phyloP scores from a whole-genome alignment of 2,888 invertebrate genomes.

The Neoscelio sp. region DNA sequence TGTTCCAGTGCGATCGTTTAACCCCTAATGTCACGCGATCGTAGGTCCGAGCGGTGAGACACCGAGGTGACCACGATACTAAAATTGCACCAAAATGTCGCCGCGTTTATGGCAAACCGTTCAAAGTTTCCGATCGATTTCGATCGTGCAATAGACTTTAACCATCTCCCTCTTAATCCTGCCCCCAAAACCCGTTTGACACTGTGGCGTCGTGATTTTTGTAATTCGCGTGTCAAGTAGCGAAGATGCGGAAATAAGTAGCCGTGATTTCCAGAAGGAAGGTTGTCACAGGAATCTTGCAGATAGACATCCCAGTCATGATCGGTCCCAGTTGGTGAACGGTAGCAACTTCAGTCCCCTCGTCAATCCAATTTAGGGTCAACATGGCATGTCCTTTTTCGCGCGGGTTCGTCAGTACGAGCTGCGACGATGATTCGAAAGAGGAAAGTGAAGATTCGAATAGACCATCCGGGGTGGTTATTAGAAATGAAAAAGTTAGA shows the following conservation, averaged over 20 bases:
- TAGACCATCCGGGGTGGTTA: conserved; percentile 19
- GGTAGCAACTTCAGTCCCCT: too few relatives aligned
- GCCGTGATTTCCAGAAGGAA: neutral
- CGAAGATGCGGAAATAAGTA: too few relatives aligned
- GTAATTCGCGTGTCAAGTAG: conserved; percentile 39
- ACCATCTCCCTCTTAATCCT: neutral
- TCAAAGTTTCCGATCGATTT: neutral
- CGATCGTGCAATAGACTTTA: conserved; percentile 8
- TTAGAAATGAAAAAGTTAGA: conserved; percentile 71
- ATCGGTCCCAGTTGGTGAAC: neutral
- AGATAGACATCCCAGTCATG: too few relatives aligned
- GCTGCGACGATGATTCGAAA: conserved; percentile 68
- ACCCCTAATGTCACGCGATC: conserved; percentile 12
- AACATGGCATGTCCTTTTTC: conserved; percentile 82
- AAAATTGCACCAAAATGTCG: neutral
- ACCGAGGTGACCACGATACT: neutral
- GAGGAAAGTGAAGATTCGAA: conserved; percentile 50
- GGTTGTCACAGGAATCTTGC: too few relatives aligned
- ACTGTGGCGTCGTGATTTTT: conserved; percentile 1
- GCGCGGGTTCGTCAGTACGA: conserved; percentile 67
- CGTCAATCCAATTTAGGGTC: too few relatives aligned
- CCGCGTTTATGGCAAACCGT: neutral
- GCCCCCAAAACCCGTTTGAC: neutral
- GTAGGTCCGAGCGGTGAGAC: neutral
- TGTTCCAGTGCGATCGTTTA: neutral